Evolutionary conservation across 2,797 vertebrate genomes (phyloP), one percentile per base, ranked within the genome.

Genomic region (Spatula versicolor): DNA sequence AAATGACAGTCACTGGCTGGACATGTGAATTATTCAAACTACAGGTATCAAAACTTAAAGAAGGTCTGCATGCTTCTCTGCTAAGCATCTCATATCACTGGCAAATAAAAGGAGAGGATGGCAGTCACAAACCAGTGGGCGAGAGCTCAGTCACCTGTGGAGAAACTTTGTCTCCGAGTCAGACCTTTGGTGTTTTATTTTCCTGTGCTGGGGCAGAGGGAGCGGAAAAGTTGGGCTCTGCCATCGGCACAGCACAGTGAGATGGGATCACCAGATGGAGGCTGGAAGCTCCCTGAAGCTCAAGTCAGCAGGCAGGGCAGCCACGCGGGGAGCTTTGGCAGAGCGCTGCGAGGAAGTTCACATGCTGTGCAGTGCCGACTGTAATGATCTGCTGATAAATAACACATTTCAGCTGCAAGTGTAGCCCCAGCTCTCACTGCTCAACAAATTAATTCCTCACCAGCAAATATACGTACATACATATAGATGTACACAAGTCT

Each of bases 321-420:
- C 86, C 62, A 4, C 12, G 58, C 82, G 83, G 92, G 84, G 86
- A 88, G 85, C 80, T 83, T 83, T 93, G 95, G 83, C 92, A 75
- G 92, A 76, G 83, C 5, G 75, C 39, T 26, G 81, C 78, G 76
- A 90, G 90, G 90, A 93, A 93, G 85, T 69, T 95, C 92, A 50
- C 95, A 91, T 86, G 88, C 88, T 95, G 91, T 88, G 88, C 92
- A 63, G 54, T 15, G 55, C 88, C 72, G 81, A 48, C 86, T 90
- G 71, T 59, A 93, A 84, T 41, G 82, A 95, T 68, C 82, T 86
- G 86, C 92, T 97, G 92, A 96, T 95, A 94, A 96, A 93, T 90
- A 96, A 87, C 92, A 97, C 82, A 83, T 95, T 96, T 95, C 88
- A 91, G 45, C 66, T 7, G 7, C 75, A 64, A 50, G 56, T 83